Base-by-base conservation (phyloP, 2,113 vertebrate species). In the Rhabdomys dilectus region DNA sequence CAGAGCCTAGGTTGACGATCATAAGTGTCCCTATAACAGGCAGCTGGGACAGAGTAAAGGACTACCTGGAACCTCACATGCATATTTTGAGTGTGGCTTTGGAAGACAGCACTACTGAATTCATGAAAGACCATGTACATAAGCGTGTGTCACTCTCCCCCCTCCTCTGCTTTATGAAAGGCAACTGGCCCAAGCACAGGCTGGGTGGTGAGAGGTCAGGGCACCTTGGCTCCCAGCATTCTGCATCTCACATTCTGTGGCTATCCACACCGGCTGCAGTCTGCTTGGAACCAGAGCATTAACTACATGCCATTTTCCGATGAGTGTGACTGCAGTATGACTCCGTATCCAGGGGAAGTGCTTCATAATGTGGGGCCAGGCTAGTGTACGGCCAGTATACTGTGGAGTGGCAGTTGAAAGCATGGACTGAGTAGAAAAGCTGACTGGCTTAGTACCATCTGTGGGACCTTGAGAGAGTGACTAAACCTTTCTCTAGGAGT, bases 401-500 rank as follows among this genome's bases (percentile, higher is more conserved):
- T 72, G 2, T 26, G 53, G n/a, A 8, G 62, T 87, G 73, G 24
- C 17, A 13, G 13, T 51, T 80, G 80, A 96, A 95, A 94, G 64
- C 26, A 64, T 89, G 48, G 24, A 29, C 45, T 87, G 70, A 29
- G n/a, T 90, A 80, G 91, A 45, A 75, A 93, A 95, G 88, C 53
- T 68, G 45, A 90, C 56, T 60, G 39, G 24, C 53, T 96, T 42
- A 11, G 76, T 45, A 29, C 31, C 51, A 58, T 84, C 42, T 95
- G 56, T 51, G n/a, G 62, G 68, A 66, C 31, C 48, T 94, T 11
- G 6, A 68, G 73, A 39, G 68, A 91, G 36, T 56, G 36, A 91
- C n/a, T 87, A 76, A 77, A 91, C 34, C 17, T 95, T 51, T 91
- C 39, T 84, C 39, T 84, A 21, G 36, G 62, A 56, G 93, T 96